A percentile compares a stretch with the other conserved stretches of the same genome.
phyloP scores from a whole-genome alignment of 2,888 invertebrate species.

The Brassicogethes aeneus region DNA sequence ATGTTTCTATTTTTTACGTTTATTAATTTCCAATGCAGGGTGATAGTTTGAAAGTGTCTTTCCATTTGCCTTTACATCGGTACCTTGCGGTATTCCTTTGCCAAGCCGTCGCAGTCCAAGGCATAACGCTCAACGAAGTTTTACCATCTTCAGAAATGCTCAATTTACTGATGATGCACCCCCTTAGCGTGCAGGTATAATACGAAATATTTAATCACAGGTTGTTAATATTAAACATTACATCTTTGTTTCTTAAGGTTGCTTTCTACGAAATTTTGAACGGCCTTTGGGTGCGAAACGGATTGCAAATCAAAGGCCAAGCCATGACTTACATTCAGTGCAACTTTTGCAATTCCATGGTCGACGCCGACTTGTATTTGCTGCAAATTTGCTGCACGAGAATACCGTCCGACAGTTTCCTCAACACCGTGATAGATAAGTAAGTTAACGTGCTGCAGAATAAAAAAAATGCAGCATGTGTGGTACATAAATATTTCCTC shows the following conservation, averaged over 20 bases:
- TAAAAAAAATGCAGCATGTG: no score
- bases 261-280: conserved; percentile 91
- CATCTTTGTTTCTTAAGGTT: conserved; percentile 55
- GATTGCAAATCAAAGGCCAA: conserved; percentile 96
- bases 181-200: conserved; percentile 78
- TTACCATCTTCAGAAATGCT: conserved; percentile 72
- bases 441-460: no score
- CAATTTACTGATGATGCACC: conserved; percentile 83
- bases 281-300: conserved; percentile 94
- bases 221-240: conserved; percentile 1
- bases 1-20: no score
- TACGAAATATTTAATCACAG: neutral
- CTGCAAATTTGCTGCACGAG: conserved; percentile 89
- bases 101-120: conserved; percentile 75
- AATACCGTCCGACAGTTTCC: conserved; percentile 74
- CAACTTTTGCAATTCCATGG: conserved; percentile 98
- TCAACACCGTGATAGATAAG: conserved; percentile 83
- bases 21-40: no score
- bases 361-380: conserved; percentile 93
- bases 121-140: conserved; percentile 66
- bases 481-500: no score
- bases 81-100: conserved; percentile 83
- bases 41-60: conserved; percentile 81
- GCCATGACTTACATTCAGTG: conserved; percentile 98
- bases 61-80: conserved; percentile 94